Evolutionary conservation across 2,113 vertebrate genomes (phyloP).

Genomic region (Marcusenius ussheri): DNA sequence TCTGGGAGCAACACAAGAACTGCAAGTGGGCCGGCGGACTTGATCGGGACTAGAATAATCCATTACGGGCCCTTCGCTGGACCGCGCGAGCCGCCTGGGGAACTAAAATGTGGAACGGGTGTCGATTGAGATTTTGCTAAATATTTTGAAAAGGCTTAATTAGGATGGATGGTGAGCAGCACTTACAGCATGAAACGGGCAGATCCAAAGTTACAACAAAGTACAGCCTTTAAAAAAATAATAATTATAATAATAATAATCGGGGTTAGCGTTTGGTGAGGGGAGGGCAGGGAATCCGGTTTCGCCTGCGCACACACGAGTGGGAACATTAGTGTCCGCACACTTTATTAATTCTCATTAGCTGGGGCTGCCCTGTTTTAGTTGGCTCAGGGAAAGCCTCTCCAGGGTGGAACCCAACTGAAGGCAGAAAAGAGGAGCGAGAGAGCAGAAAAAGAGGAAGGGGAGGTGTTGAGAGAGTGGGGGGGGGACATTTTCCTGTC

Average conservation of each 20-base stretch:
- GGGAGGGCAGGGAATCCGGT: slow-evolving; percentile 18
- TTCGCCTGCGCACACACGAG: slow-evolving; percentile 12
- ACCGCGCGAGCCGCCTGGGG: background rate
- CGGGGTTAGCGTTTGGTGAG: background rate
- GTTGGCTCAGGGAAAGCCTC: slow-evolving; percentile 27
- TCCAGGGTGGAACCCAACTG: slow-evolving; percentile 24
- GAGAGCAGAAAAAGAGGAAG: background rate
- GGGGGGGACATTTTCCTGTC: slow-evolving; percentile 15
- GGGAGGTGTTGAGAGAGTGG: background rate
- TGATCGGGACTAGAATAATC: too few species aligned
- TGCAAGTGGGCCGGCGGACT: background rate
- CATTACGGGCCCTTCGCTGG: background rate
- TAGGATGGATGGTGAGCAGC: slow-evolving; percentile 12
- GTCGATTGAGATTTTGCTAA: slow-evolving; percentile 18
- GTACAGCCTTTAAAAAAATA: background rate
- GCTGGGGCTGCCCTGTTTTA: slow-evolving; percentile 30
- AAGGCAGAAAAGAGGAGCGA: background rate
- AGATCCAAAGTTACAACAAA: slow-evolving; percentile 14
- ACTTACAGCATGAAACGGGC: slow-evolving; percentile 2
- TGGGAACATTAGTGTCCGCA: slow-evolving; percentile 34
- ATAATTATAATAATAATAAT: background rate
- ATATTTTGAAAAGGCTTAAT: slow-evolving; percentile 15
- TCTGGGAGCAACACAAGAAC: slow-evolving; percentile 8
- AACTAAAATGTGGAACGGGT: slow-evolving; percentile 15
- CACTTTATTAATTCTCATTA: slow-evolving; percentile 44